Base-by-base conservation (phyloP, 2,797 vertebrate species). In the Schizopygopsis pylzovi region DNA sequence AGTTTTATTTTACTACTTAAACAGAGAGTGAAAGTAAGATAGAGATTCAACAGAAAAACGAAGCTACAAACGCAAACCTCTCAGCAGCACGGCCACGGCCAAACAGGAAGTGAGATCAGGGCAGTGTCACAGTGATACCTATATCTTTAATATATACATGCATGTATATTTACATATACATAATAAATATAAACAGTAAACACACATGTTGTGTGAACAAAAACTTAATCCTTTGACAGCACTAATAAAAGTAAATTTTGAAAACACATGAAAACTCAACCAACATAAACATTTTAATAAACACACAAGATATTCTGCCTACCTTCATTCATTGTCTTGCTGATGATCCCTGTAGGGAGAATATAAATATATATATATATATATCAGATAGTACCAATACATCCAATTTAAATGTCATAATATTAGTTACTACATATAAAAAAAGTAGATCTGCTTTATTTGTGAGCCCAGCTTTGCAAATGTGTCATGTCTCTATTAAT, bases 301-400 rank as follows among this genome's bases (percentile, higher is more conserved):
- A 77, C 20, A 78, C 3, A 12, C 2, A 25, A 59, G 75, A 59
- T 54, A 43, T 43, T 63, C n/a, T 43, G 20, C 86, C 65, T 89
- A 88, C 89, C 89, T 89, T 88, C 89, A 81, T 85, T 89, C 89
- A 90, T 89, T 54, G 72, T 52, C 73, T 87, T 88, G 67, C 28
- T 73, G 81, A 83, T 78, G 59, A 83, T 70, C 70, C 89, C 88
- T 90, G 77, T 20, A 28, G 47, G 68, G 2, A 1, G 1, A 72
- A n/a, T n/a, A n/a, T n/a, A n/a, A n/a, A n/a, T n/a, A 43, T 59
- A 70, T 18, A 52, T 52, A 52, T 49, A 49, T 5, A 49, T 18
- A 20, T 54, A 16, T 16, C 9, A 80, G 41, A 33, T 16, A 47
- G n/a, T 33, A 28, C 15, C 15, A 80, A 65, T 20, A 18, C 16